These are phyloP conservation scores for Sitta carolinensis DNA, from an alignment of 2,797 vertebrate genomes.

Conservation along the genomic window DNA sequence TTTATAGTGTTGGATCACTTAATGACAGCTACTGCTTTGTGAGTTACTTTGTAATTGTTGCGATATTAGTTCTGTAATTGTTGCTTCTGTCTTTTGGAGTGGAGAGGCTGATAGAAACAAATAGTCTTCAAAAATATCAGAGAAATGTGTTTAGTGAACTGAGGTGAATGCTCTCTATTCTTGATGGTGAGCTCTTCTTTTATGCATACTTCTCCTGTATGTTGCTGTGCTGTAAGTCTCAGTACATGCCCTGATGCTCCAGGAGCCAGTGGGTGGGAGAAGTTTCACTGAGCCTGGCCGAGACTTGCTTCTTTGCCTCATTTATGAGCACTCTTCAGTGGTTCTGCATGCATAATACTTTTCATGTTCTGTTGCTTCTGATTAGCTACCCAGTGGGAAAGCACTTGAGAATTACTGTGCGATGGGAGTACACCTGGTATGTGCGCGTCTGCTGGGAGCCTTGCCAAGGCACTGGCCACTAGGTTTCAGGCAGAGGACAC, in stretches of 20 bases:
- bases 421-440: neutral
- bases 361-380: neutral
- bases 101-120: neutral
- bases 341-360: neutral
- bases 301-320: neutral
- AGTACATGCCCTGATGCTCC: neutral
- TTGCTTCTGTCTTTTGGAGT: neutral
- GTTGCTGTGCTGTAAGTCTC: neutral
- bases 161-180: neutral
- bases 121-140: neutral
- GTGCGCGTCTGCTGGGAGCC: neutral
- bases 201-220: neutral
- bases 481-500: neutral
- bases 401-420: neutral
- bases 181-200: neutral
- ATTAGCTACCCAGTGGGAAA: neutral
- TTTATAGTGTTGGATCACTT: neutral
- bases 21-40: neutral
- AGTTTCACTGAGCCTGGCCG: neutral
- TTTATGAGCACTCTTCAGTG: neutral
- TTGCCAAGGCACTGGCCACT: neutral
- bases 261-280: neutral
- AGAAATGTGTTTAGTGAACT: neutral
- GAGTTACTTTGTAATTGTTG: neutral
- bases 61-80: neutral